A percentile compares a stretch with the other conserved stretches of the same genome.
Conservation (phyloP, 2,113 vertebrate genomes). For the Polyodon spathula region DNA sequence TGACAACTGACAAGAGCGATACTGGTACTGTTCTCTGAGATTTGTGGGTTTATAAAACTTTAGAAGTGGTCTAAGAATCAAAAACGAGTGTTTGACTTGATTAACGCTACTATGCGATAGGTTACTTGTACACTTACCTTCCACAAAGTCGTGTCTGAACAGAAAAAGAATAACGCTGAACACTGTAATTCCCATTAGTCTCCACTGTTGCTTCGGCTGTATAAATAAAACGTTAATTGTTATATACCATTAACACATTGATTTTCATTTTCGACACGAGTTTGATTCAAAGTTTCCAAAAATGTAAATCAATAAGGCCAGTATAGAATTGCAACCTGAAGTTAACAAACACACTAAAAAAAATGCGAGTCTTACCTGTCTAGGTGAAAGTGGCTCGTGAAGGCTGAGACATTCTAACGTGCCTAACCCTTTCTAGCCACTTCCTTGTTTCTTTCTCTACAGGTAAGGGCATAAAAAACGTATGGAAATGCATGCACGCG, state of each 20-base stretch:
- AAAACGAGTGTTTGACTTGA: no score
- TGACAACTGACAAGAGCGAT: no score
- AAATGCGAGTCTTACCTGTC: constrained; percentile 57
- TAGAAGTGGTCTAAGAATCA: no score
- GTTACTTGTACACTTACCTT: constrained; percentile 65
- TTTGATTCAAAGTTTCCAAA: no score
- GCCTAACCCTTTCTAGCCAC: constrained; percentile 51
- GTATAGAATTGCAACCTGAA: background rate
- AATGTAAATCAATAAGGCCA: no score
- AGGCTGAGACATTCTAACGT: constrained; percentile 39
- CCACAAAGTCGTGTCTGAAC: constrained; percentile 67
- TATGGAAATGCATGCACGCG: constrained; percentile 52
- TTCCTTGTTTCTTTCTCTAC: no score
- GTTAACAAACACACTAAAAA: constrained; percentile 38
- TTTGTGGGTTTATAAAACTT: no score
- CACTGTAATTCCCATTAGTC: constrained; percentile 90
- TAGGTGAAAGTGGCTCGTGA: constrained; percentile 51
- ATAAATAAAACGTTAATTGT: constrained; percentile 44
- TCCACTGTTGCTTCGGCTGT: constrained; percentile 61
- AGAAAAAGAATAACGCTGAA: constrained; percentile 74
- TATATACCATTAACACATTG: constrained; percentile 8
- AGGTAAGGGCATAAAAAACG: constrained; percentile 60
- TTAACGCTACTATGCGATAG: no score
- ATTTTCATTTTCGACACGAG: no score
- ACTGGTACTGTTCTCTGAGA: no score